Base-by-base conservation (phyloP, 2,888 invertebrate species). In the Augiades crinisus region DNA sequence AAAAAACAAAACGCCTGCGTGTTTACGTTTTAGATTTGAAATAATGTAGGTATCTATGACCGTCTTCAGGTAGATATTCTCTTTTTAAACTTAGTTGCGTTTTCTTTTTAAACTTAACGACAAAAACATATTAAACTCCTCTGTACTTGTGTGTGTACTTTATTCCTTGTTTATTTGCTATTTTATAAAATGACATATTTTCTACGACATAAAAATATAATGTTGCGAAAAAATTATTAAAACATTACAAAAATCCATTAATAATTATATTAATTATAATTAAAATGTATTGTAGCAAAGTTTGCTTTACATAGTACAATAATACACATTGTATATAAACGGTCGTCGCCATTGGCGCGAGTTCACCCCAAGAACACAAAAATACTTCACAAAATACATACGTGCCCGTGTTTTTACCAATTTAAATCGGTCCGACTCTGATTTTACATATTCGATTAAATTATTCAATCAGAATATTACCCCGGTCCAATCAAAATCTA, bases 201-300 rank as follows among this genome's bases (percentile, higher is more conserved):
- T n/a, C n/a, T n/a, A n/a, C n/a, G n/a, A n/a, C n/a, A n/a, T n/a
- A n/a, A n/a, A n/a, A n/a, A n/a, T n/a, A n/a, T n/a, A n/a, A n/a
- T n/a, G n/a, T n/a, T n/a, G n/a, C n/a, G n/a, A n/a, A n/a, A n/a
- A n/a, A 85, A 81, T 84, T 40, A 47, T 47, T 86, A 86, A 86
- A 88, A 81, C 74, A 78, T 80, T 87, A 87, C 84, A 88, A 88
- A 72, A 88, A 81, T 85, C 75, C 82, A 88, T 87, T 78, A 73
- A 77, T 81, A 80, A 59, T 56, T 55, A 59, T 75, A 78, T 72
- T 74, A 70, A 76, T 73, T 81, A 82, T 72, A 83, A 84, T 83
- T 81, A 83, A 83, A 83, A 84, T 69, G 67, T 65, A 64, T 70
- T 75, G n/a, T 82, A 86, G 83, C 82, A 85, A 87, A 83, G 69